Conservation (phyloP, 2,113 vertebrate species). For the chimpanzee (Pan troglodytes) region NHGRI_mPanTro3-v2.1_pri NC_072413.2:21868501-21869000, state of each 20-base stretch:
- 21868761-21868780: neutral
- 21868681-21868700: neutral
- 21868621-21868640: neutral
- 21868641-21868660: neutral
- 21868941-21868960: neutral
- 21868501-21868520: neutral
- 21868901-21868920: neutral
- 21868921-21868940: neutral
- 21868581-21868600: neutral
- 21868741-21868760: neutral
- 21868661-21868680: neutral
- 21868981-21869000: neutral
- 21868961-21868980: neutral
- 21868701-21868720: constrained; percentile 27
- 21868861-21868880: neutral
- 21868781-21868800: neutral
- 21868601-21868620: constrained; percentile 16
- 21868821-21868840: neutral
- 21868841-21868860: neutral
- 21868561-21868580: neutral
- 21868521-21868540: neutral
- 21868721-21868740: neutral
- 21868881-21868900: neutral
- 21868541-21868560: neutral
- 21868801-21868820: neutral